Conservation (phyloP, 2,797 vertebrate species). For the Leuciscus waleckii region DNA sequence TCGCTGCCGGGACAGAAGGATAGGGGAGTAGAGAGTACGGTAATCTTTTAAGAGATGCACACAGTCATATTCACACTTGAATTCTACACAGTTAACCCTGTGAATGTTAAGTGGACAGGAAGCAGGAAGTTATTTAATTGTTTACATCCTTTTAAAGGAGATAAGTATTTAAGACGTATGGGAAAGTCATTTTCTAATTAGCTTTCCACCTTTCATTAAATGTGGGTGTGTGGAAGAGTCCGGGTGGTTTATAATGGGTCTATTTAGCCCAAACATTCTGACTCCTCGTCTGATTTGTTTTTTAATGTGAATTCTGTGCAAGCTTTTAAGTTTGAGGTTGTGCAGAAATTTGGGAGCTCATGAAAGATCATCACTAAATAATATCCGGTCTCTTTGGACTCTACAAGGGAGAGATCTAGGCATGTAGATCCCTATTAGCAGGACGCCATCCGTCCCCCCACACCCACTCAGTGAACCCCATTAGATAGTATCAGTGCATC, state of each 20-base stretch:
- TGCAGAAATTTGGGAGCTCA: background rate
- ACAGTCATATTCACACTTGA: slow-evolving; percentile 46
- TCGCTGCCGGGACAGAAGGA: slow-evolving; percentile 67
- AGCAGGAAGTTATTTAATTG: slow-evolving; percentile 60
- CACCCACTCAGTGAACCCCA: slow-evolving; percentile 67
- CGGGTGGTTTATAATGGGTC: background rate
- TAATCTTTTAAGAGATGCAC: slow-evolving; percentile 44
- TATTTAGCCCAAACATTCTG: background rate
- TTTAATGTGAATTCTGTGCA: background rate
- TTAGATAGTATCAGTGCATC: slow-evolving; percentile 68
- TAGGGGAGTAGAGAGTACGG: slow-evolving; percentile 54
- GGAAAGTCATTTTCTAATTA: slow-evolving; percentile 51
- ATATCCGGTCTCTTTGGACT: slow-evolving; percentile 48
- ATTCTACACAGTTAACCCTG: slow-evolving; percentile 39
- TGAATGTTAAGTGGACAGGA: slow-evolving; percentile 52
- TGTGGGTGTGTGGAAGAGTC: slow-evolving; percentile 18
- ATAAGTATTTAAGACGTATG: slow-evolving; percentile 45
- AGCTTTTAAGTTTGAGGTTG: background rate
- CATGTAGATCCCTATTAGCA: slow-evolving; percentile 66
- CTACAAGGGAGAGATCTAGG: slow-evolving; percentile 59
- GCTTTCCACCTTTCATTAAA: slow-evolving; percentile 25
- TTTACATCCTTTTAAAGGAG: slow-evolving; percentile 52
- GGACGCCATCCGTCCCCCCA: slow-evolving; percentile 77
- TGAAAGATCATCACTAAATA: slow-evolving; percentile 11
- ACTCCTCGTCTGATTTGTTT: background rate